These are phyloP conservation scores for Oopsacas minuta DNA, from an alignment of 37 sponge, comb jelly and placozoan genomes.

Conservation along the genomic window DNA sequence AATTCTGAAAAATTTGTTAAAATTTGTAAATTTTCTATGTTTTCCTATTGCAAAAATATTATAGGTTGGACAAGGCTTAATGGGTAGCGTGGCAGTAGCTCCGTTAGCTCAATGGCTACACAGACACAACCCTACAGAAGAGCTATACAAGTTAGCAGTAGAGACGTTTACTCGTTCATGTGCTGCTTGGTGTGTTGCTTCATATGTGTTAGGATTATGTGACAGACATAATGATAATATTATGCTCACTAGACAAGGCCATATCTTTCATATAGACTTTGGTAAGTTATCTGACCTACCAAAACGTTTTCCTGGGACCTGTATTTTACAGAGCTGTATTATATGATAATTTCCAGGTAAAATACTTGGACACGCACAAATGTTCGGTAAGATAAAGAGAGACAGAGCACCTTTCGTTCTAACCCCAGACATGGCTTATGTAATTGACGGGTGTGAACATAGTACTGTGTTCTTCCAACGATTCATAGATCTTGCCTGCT, in stretches of 20 bases:
- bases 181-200: constrained; percentile 91
- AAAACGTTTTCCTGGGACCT: no score
- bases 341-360: constrained; percentile 22
- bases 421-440: constrained; percentile 90
- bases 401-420: constrained; percentile 82
- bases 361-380: constrained; percentile 80
- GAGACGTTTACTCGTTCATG: constrained; percentile 76
- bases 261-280: constrained; percentile 91
- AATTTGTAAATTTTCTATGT: no score
- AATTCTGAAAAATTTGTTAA: no score
- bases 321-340: no score
- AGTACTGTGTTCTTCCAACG: constrained; percentile 57
- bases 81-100: constrained; percentile 72
- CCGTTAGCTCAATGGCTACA: constrained; percentile 67
- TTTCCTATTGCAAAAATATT: no score
- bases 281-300: constrained; percentile 26
- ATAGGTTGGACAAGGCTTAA: constrained; percentile 46
- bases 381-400: constrained; percentile 76
- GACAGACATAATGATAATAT: constrained; percentile 91
- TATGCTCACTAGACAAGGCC: constrained; percentile 65
- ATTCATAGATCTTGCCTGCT: constrained; percentile 69
- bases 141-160: constrained; percentile 54
- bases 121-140: constrained; percentile 68
- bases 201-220: constrained; percentile 77
- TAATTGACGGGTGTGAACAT: constrained; percentile 69